These are phyloP conservation scores for Rhabditophanes sp. DNA, from an alignment of 2,888 invertebrate genomes.

Conservation along the genomic window DNA sequence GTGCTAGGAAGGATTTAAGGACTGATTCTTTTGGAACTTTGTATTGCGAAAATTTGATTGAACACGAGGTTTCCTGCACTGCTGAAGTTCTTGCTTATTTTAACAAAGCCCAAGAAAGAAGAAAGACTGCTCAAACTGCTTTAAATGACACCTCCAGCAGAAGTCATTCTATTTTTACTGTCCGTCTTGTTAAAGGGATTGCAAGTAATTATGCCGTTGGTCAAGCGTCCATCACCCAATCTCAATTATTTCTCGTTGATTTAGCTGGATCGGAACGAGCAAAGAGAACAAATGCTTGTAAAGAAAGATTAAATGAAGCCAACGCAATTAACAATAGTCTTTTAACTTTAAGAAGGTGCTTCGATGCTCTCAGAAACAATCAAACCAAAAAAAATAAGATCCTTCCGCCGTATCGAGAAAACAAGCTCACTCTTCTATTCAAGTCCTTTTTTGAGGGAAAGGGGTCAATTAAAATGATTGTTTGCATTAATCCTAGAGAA, in stretches of 20 bases:
- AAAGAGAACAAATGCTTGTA: slow-evolving; percentile 73
- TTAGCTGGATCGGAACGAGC: slow-evolving; percentile 85
- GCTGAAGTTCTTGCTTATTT: slow-evolving; percentile 86
- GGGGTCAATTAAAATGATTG: slow-evolving; percentile 83
- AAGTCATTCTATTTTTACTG: slow-evolving; percentile 87
- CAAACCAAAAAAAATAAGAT: no score
- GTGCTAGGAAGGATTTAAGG: no score
- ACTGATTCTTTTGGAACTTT: no score
- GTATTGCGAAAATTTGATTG: slow-evolving; percentile 76
- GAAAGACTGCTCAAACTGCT: slow-evolving; percentile 76
- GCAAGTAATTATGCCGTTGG: no score
- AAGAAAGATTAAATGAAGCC: slow-evolving; percentile 57
- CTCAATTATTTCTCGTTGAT: slow-evolving; percentile 89
- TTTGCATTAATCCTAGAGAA: slow-evolving; percentile 79
- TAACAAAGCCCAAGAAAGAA: slow-evolving; percentile 54
- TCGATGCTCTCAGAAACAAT: slow-evolving; percentile 53
- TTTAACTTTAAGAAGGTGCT: slow-evolving; percentile 75
- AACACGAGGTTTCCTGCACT: slow-evolving; percentile 78
- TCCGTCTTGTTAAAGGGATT: slow-evolving; percentile 76
- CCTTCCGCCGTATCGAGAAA: slow-evolving; percentile 89
- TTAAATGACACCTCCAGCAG: slow-evolving; percentile 87
- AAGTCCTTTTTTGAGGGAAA: slow-evolving; percentile 95
- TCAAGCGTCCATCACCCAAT: no score
- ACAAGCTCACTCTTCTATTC: slow-evolving; percentile 80
- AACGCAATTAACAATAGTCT: slow-evolving; percentile 88